Conservation (phyloP, 2,797 vertebrate genomes). For the Coccyzus lansbergi region DNA sequence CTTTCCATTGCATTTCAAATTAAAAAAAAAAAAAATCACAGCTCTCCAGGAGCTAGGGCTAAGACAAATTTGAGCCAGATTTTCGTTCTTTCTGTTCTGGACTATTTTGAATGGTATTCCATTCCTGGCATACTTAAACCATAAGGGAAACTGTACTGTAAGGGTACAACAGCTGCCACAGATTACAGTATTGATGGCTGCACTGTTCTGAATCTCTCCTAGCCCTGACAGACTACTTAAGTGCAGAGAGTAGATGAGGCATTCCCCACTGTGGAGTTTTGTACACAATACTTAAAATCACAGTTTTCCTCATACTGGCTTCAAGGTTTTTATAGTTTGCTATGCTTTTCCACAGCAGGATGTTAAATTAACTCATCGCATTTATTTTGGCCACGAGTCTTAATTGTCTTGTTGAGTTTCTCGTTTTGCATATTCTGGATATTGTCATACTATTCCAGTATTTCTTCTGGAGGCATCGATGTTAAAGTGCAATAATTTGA, state of each 20-base stretch:
- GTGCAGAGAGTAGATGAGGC: neutral
- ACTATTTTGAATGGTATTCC: neutral
- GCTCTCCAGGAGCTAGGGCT: neutral
- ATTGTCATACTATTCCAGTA: neutral
- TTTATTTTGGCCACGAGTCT: conserved; percentile 25
- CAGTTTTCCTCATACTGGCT: neutral
- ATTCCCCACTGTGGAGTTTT: neutral
- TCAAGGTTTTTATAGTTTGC: neutral
- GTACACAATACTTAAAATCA: neutral
- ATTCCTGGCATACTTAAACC: neutral
- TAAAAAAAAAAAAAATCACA: neutral
- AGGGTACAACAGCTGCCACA: neutral
- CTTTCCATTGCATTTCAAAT: neutral
- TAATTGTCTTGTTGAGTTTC: neutral
- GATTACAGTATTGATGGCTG: neutral
- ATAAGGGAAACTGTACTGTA: neutral
- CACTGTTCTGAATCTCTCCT: neutral
- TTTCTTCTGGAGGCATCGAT: conserved; percentile 13
- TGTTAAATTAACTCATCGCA: neutral
- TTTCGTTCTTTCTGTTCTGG: neutral
- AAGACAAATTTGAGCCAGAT: neutral
- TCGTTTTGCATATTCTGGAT: neutral
- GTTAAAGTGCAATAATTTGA: conserved; percentile 23
- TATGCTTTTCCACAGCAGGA: neutral
- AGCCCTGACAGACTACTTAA: neutral